Percentiles rank a stretch among this genome's conserved stretches.
Conservation (phyloP, 2,888 invertebrate species). For the Herminia tarsipennalis region DNA sequence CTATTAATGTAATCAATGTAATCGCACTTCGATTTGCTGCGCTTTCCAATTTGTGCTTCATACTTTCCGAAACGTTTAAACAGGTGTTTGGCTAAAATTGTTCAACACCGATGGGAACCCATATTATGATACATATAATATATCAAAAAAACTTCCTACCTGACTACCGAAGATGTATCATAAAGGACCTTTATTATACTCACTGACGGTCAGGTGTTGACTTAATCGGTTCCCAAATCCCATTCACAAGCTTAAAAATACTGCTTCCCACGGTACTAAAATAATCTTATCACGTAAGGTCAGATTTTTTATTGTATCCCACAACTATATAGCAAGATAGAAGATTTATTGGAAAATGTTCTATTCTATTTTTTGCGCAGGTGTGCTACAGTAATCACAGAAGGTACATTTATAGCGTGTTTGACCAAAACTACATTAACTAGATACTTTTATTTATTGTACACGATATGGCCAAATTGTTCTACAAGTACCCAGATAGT, state of each 20-base stretch:
- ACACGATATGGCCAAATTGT: too few species aligned
- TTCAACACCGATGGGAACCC: constrained; percentile 21
- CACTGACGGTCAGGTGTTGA: constrained; percentile 67
- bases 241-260: constrained; percentile 55
- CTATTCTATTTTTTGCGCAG: too few species aligned
- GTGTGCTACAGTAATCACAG: too few species aligned
- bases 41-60: constrained; percentile 44
- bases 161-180: constrained; percentile 55
- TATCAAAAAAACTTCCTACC: constrained; percentile 63
- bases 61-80: constrained; percentile 36
- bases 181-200: constrained; percentile 53
- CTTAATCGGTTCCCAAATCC: constrained; percentile 56
- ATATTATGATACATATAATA: constrained; percentile 14
- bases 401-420: too few species aligned
- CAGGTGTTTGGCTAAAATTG: constrained; percentile 40
- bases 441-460: too few species aligned
- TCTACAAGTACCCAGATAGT: too few species aligned
- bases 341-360: too few species aligned
- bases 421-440: too few species aligned
- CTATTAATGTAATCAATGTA: constrained; percentile 25
- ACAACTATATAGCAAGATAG: background rate
- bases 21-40: constrained; percentile 39
- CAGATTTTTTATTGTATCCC: constrained; percentile 41
- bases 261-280: constrained; percentile 70
- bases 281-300: constrained; percentile 37